Evolutionary conservation across 1,140 invertebrate species (phyloP).

Genomic region (Halictus rubicundus): DNA sequence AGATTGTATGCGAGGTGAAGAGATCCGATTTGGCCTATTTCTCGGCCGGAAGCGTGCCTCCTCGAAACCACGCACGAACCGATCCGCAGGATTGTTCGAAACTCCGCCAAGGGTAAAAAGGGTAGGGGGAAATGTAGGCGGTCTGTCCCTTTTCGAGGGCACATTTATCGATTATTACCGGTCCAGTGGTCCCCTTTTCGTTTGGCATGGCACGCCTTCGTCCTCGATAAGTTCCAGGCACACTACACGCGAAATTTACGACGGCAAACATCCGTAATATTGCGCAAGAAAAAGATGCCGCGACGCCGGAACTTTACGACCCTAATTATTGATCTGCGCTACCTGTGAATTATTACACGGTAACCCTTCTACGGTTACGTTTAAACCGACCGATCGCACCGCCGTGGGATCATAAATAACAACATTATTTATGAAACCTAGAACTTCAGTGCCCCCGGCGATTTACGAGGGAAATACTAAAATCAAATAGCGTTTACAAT

Average conservation of each 20-base stretch:
- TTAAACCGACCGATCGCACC: not conserved
- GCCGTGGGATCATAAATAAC: not conserved
- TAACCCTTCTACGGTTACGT: not conserved
- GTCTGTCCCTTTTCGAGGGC: constrained; percentile 43
- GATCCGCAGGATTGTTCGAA: constrained; percentile 49
- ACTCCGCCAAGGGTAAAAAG: constrained; percentile 18
- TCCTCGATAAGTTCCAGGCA: constrained; percentile 24
- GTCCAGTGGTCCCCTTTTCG: constrained; percentile 74
- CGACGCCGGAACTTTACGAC: not conserved
- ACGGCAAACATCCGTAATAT: constrained; percentile 48
- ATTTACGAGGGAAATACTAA: too few species aligned
- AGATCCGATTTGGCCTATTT: constrained; percentile 6
- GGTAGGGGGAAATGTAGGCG: constrained; percentile 1
- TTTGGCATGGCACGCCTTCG: constrained; percentile 55
- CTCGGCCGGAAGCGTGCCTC: constrained; percentile 33
- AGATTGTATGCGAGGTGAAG: not conserved
- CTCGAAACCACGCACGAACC: constrained; percentile 32
- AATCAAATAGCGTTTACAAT: too few species aligned
- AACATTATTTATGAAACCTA: not conserved
- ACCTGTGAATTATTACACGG: not conserved
- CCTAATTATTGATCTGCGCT: not conserved
- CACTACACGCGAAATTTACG: constrained; percentile 53
- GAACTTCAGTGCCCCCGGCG: too few species aligned
- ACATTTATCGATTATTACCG: constrained; percentile 78
- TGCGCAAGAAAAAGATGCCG: constrained; percentile 14